These are phyloP conservation scores for Aphidoletes aphidimyza DNA, from an alignment of 2,888 invertebrate species.

Conservation along the genomic window DNA sequence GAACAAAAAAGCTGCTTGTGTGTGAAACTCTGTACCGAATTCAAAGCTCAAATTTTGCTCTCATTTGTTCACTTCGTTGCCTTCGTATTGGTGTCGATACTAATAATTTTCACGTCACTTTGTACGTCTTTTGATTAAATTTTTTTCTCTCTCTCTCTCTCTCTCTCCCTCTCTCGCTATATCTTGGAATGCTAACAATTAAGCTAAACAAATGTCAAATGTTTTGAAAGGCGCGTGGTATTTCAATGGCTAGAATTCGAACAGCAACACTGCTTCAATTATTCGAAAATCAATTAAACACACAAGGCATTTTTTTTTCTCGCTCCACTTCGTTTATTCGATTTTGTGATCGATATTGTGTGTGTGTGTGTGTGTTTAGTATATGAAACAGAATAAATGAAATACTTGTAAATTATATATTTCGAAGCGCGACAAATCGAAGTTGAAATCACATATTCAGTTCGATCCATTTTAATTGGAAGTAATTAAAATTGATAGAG, in stretches of 20 bases:
- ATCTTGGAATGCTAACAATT: neutral
- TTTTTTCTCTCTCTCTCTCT: neutral
- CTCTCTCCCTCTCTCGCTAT: neutral
- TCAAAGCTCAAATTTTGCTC: no score
- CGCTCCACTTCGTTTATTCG: no score
- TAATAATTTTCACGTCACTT: no score
- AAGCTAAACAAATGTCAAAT: neutral
- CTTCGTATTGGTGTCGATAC: no score
- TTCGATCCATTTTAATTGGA: constrained; percentile 24
- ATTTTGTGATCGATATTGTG: no score
- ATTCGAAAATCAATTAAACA: constrained; percentile 37
- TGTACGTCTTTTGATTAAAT: neutral
- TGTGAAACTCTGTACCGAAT: neutral
- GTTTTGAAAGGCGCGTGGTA: neutral
- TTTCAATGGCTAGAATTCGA: neutral
- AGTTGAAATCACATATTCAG: neutral
- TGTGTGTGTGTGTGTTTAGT: neutral
- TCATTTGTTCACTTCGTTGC: no score
- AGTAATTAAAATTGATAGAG: constrained; percentile 38
- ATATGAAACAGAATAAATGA: no score
- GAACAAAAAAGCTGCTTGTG: neutral
- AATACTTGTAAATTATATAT: no score
- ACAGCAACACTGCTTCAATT: neutral
- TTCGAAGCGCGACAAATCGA: neutral
- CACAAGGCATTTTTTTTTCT: no score